phyloP scores from a whole-genome alignment of 2,113 vertebrate species.

The Cololabis saira region DNA sequence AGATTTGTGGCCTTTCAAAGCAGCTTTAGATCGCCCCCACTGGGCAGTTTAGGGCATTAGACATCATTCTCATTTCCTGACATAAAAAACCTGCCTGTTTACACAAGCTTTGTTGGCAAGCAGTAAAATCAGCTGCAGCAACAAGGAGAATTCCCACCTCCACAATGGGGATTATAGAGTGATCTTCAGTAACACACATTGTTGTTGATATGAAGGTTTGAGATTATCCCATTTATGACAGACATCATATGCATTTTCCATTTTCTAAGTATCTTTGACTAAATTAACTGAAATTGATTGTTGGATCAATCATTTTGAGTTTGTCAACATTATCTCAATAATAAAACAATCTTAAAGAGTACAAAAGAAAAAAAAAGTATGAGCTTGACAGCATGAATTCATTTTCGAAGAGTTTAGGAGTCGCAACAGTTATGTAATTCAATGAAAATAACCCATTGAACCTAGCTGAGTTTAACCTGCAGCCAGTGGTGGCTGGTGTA shows the following conservation, averaged over 20 bases:
- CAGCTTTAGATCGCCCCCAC: conserved; percentile 71
- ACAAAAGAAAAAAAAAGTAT: too few species aligned
- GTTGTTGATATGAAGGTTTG: conserved; percentile 33
- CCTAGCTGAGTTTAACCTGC: too few species aligned
- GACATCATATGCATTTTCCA: neutral
- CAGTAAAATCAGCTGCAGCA: conserved; percentile 40
- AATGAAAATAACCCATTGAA: too few species aligned
- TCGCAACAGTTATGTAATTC: too few species aligned
- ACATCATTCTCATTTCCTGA: conserved; percentile 64
- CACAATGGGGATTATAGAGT: conserved; percentile 69
- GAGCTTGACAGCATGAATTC: too few species aligned
- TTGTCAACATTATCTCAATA: too few species aligned
- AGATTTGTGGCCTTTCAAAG: conserved; percentile 72
- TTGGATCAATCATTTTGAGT: too few species aligned
- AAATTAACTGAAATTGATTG: neutral
- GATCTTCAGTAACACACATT: conserved; percentile 22
- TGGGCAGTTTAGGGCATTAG: conserved; percentile 70
- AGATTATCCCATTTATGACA: conserved; percentile 12
- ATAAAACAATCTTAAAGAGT: too few species aligned
- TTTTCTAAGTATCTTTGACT: neutral
- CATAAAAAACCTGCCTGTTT: conserved; percentile 55
- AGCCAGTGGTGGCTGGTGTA: too few species aligned
- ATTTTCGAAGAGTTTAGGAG: too few species aligned
- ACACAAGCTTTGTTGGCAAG: conserved; percentile 63
- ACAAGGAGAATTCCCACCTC: conserved; percentile 33